Conservation (phyloP, 2,888 invertebrate species). For the Lycophotia porphyrea region DNA sequence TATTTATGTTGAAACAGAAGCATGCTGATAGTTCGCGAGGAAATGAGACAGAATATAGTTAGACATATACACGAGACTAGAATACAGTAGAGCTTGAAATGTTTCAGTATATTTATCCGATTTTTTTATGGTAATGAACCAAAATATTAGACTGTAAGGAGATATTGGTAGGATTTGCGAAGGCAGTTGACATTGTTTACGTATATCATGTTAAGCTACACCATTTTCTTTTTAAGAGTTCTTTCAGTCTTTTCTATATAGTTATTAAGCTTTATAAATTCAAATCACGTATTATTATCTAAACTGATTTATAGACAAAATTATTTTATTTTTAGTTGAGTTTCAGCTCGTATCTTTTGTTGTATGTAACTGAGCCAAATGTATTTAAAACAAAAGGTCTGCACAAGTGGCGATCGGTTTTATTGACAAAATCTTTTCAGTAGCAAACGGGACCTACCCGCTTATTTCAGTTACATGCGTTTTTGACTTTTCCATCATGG, state of each 20-base stretch:
- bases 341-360: background rate
- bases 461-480: background rate
- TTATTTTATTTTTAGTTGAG: background rate
- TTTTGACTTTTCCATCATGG: background rate
- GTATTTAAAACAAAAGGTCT: background rate
- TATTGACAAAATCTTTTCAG: background rate
- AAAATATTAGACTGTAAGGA: background rate
- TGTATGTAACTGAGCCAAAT: background rate
- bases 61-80: background rate
- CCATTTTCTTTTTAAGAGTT: background rate
- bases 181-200: background rate
- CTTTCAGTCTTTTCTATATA: background rate
- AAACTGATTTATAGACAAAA: background rate
- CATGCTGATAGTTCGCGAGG: background rate
- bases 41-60: conserved; percentile 10
- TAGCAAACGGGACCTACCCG: no score
- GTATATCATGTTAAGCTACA: background rate
- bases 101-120: background rate
- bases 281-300: background rate
- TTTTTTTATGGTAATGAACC: background rate
- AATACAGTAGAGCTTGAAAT: background rate
- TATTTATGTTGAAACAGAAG: conserved; percentile 18
- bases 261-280: background rate
- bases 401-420: background rate
- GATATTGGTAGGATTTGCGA: background rate